Evolutionary conservation across 2,797 vertebrate species (phyloP).

Genomic region (Macropus fuliginosus): DNA sequence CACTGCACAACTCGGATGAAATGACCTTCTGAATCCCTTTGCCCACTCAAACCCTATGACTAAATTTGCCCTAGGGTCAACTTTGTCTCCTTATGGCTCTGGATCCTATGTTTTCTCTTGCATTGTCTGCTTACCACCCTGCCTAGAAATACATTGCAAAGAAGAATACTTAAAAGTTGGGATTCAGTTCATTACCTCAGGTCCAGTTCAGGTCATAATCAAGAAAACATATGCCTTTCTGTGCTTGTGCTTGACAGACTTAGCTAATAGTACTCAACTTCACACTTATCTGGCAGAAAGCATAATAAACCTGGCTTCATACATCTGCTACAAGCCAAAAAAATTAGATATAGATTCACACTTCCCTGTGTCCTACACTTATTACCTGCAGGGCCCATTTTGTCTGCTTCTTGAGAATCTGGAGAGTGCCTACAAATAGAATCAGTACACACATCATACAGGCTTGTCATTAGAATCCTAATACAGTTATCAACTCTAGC

Average conservation of each 20-base stretch:
- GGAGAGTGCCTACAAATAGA: background rate
- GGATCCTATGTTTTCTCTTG: background rate
- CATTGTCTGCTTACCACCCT: background rate
- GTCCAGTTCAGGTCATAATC: conserved; percentile 5
- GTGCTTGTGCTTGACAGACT: conserved; percentile 29
- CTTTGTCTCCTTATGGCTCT: background rate
- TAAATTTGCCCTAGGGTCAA: background rate
- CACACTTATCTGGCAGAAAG: background rate
- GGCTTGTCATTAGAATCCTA: conserved; percentile 36
- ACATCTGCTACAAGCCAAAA: rapidly evolving
- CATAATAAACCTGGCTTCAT: background rate
- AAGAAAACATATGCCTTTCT: conserved; percentile 48
- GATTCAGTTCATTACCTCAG: conserved; percentile 26
- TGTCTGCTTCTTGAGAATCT: background rate
- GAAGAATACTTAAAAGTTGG: background rate
- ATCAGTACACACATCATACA: background rate
- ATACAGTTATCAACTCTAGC: background rate
- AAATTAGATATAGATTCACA: background rate
- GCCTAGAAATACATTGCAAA: background rate
- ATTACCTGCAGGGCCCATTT: background rate
- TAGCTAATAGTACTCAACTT: conserved; percentile 22
- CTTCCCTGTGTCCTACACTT: background rate
- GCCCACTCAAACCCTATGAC: background rate
- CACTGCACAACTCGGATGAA: background rate
- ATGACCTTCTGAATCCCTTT: background rate